These are phyloP conservation scores for Anadara kagoshimensis DNA, from an alignment of 1,140 invertebrate genomes.

Conservation along the genomic window DNA sequence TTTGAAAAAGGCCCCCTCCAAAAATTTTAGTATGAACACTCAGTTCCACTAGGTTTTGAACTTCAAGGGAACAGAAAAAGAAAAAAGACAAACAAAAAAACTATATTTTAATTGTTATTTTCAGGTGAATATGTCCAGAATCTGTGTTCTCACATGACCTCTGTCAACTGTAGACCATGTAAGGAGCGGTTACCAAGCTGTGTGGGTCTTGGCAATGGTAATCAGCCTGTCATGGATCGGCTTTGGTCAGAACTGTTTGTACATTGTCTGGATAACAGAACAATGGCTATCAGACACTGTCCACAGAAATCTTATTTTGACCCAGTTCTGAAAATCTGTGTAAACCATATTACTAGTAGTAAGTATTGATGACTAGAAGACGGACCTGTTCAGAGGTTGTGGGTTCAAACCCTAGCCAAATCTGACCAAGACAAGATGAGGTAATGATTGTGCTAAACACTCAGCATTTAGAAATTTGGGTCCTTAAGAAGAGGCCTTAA, in stretches of 20 bases:
- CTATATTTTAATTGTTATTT: not conserved
- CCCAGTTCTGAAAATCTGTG: slow-evolving; percentile 27
- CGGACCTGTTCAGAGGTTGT: no score
- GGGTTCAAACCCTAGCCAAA: no score
- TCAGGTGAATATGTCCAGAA: slow-evolving; percentile 50
- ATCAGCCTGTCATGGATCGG: slow-evolving; percentile 29
- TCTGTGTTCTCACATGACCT: slow-evolving; percentile 24
- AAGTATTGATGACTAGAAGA: not conserved
- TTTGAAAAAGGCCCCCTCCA: no score
- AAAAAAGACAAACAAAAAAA: no score
- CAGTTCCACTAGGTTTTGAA: no score
- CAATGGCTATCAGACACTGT: slow-evolving; percentile 35
- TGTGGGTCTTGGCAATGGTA: slow-evolving; percentile 38
- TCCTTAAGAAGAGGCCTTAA: no score
- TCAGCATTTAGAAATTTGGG: no score
- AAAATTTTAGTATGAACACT: no score
- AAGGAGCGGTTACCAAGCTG: slow-evolving; percentile 42
- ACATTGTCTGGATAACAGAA: slow-evolving; percentile 42
- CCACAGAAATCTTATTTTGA: slow-evolving; percentile 32
- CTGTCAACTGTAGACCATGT: slow-evolving; percentile 34
- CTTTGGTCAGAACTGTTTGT: slow-evolving; percentile 42
- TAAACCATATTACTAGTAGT: slow-evolving; percentile 21
- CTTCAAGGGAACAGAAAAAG: no score
- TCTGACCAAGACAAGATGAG: no score
- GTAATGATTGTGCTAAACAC: no score